Evolutionary conservation across 2,888 invertebrate genomes (phyloP).

Genomic region (Adelphocoris suturalis): DNA sequence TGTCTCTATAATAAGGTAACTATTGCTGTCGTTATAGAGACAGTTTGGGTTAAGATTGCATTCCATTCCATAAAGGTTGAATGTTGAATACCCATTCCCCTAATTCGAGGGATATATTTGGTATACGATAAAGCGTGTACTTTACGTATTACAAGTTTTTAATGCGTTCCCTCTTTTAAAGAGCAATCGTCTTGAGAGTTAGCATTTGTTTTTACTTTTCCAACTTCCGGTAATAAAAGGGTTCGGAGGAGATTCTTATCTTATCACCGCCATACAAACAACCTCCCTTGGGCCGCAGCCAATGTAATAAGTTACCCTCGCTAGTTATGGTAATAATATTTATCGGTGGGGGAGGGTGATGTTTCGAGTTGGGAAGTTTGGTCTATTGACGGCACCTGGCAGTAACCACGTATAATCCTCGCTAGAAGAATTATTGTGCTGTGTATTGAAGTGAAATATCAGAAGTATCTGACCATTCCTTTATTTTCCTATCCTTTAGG

Average conservation of each 20-base stretch:
- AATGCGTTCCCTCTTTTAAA: not conserved
- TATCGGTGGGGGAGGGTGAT: conserved; percentile 21
- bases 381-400: conserved; percentile 13
- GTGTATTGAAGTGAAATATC: not conserved
- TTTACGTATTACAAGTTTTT: not conserved
- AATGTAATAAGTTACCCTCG: conserved; percentile 28
- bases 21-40: no score
- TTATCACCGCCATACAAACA: conserved; percentile 8
- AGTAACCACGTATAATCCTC: not conserved
- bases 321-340: conserved; percentile 22
- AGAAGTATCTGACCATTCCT: not conserved
- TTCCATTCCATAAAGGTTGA: no score
- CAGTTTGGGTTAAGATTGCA: no score
- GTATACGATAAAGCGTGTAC: not conserved
- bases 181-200: not conserved
- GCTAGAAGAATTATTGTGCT: not conserved
- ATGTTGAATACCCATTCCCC: no score
- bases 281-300: conserved; percentile 1
- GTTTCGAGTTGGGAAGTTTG: not conserved
- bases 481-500: not conserved
- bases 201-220: conserved; percentile 36
- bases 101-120: no score
- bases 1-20: no score
- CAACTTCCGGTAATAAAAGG: conserved; percentile 33
- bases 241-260: conserved; percentile 23